A percentile compares a stretch with the other conserved stretches of the same genome.
phyloP scores from a whole-genome alignment of 2,113 vertebrate genomes.

The Phainopepla nitens region DNA sequence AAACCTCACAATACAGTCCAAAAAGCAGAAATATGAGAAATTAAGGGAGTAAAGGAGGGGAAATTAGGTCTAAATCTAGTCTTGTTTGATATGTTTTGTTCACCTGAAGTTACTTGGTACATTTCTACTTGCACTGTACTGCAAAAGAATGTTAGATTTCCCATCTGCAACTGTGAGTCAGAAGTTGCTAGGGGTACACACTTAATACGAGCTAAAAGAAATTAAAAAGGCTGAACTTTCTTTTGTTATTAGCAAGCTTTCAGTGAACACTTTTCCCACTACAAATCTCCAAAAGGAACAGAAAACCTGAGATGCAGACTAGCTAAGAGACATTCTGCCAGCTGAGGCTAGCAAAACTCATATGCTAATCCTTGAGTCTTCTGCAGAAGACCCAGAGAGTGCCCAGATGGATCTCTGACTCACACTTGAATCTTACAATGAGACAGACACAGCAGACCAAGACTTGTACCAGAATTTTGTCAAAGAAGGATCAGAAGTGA shows the following conservation, averaged over 20 bases:
- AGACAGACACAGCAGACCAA: neutral
- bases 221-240: neutral
- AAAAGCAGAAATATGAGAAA: neutral
- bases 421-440: neutral
- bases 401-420: neutral
- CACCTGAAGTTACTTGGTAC: neutral
- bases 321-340: neutral
- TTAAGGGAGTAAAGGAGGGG: fast-evolving
- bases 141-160: neutral
- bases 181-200: neutral
- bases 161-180: neutral
- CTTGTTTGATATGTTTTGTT: neutral
- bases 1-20: neutral
- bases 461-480: neutral
- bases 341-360: neutral
- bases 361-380: neutral
- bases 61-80: neutral
- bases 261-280: neutral
- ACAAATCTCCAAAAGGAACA: neutral
- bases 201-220: neutral
- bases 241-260: neutral
- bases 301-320: neutral
- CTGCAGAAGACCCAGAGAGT: neutral
- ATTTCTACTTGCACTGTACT: neutral
- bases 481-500: neutral